These are phyloP conservation scores for Cyanistes caeruleus DNA, from an alignment of 2,113 vertebrate species.

Conservation along the genomic window DNA sequence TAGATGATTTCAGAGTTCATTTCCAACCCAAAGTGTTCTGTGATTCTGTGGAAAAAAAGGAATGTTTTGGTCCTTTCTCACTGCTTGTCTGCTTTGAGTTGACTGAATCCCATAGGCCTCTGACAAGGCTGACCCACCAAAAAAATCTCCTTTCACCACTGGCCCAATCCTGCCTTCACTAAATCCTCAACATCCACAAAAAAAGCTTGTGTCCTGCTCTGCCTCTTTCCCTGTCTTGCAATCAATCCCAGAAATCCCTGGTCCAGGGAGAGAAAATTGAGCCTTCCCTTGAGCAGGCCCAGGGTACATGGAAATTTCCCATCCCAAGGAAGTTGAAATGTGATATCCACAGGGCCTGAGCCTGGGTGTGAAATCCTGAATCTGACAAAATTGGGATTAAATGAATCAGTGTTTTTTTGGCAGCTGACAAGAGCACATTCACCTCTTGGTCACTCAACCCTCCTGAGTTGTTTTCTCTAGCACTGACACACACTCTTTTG, in stretches of 20 bases:
- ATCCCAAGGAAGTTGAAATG: accelerated
- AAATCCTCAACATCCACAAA: neutral
- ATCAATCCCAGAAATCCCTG: neutral
- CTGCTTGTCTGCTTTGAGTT: neutral
- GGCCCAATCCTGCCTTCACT: neutral
- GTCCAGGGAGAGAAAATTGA: neutral
- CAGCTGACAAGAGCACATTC: neutral
- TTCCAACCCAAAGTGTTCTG: neutral
- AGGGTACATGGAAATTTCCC: neutral
- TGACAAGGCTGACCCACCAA: neutral
- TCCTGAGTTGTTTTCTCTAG: neutral
- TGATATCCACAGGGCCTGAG: neutral
- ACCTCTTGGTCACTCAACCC: neutral
- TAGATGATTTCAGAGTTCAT: neutral
- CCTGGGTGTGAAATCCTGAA: neutral
- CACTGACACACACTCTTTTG: neutral
- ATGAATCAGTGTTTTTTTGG: neutral
- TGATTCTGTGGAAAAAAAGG: neutral
- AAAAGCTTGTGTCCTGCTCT: neutral
- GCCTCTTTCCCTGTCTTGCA: neutral
- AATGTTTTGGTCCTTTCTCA: neutral
- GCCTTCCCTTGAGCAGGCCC: neutral
- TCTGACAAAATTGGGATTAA: accelerated
- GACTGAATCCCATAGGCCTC: neutral
- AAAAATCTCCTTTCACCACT: neutral